Conservation (phyloP, 1,140 invertebrate species). For the Acromyrmex echinatior region DNA sequence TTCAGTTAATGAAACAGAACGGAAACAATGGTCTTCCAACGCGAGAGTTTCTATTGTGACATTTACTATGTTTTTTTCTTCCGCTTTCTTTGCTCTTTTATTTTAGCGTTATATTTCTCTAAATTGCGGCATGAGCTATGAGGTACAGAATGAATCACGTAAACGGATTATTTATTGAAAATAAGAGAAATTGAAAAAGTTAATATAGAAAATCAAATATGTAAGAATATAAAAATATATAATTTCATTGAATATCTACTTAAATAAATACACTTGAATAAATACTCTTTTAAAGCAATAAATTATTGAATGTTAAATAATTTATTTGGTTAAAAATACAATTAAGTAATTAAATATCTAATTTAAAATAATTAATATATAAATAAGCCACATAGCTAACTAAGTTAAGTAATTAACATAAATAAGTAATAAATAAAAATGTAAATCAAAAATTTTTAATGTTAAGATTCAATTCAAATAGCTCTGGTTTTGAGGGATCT, state of each 20-base stretch:
- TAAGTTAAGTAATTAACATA: not conserved
- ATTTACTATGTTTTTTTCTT: not conserved
- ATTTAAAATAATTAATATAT: not conserved
- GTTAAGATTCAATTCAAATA: not conserved
- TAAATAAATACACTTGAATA: not conserved
- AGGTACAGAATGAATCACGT: not conserved
- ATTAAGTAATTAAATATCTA: not conserved
- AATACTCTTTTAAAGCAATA: not conserved
- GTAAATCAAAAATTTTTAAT: not conserved
- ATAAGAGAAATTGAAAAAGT: not conserved
- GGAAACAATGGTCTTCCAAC: not conserved
- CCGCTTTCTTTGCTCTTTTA: not conserved
- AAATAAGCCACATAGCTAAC: not conserved
- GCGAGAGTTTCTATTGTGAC: not conserved
- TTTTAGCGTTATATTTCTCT: slow-evolving; percentile 8
- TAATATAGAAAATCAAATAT: not conserved
- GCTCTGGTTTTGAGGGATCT: not conserved
- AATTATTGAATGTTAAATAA: slow-evolving; percentile 2
- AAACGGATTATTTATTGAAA: not conserved
- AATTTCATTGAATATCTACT: not conserved
- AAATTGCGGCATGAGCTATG: not conserved
- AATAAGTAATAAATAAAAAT: slow-evolving; percentile 20
- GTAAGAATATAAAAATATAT: not conserved
- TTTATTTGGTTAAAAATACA: not conserved
- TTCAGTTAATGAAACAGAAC: slow-evolving; percentile 33